Conservation (phyloP, 2,888 invertebrate species). For the Pseudococcus jackbeardsleyi region DNA sequence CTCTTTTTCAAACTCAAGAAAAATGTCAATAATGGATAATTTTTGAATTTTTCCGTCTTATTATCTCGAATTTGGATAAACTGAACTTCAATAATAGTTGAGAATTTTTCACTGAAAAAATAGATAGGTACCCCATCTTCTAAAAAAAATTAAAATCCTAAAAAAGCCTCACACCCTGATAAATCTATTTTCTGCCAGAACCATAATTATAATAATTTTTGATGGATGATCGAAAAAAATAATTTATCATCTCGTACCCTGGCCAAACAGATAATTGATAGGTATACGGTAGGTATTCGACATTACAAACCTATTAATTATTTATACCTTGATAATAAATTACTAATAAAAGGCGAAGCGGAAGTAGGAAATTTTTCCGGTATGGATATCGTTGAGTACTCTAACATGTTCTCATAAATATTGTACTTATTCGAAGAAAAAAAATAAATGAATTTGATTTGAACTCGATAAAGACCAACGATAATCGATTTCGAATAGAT, state of each 20-base stretch:
- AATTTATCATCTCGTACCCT: conserved; percentile 20
- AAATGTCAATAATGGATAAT: no score
- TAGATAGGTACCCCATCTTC: no score
- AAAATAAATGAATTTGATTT: not conserved
- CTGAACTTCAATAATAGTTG: no score
- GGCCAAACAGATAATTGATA: conserved; percentile 20
- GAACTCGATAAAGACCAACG: not conserved
- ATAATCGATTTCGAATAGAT: not conserved
- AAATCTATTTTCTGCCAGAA: not conserved
- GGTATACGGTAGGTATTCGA: not conserved
- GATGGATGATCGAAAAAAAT: conserved; percentile 4
- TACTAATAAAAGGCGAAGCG: conserved; percentile 32
- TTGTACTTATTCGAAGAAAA: conserved; percentile 19
- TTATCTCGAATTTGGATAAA: no score
- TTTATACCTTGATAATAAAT: conserved; percentile 52
- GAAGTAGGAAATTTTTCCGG: conserved; percentile 42
- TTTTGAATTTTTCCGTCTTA: no score
- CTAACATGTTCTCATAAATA: conserved; percentile 12
- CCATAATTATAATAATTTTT: not conserved
- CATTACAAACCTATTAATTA: conserved; percentile 34
- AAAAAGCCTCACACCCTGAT: not conserved
- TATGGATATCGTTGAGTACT: conserved; percentile 15
- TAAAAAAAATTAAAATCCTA: not conserved
- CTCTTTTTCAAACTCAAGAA: no score
- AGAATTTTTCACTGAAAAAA: no score